Evolutionary conservation across 2,113 vertebrate genomes (phyloP), one percentile per base, ranked within the genome.

Genomic region (Empidonax alnorum): DNA sequence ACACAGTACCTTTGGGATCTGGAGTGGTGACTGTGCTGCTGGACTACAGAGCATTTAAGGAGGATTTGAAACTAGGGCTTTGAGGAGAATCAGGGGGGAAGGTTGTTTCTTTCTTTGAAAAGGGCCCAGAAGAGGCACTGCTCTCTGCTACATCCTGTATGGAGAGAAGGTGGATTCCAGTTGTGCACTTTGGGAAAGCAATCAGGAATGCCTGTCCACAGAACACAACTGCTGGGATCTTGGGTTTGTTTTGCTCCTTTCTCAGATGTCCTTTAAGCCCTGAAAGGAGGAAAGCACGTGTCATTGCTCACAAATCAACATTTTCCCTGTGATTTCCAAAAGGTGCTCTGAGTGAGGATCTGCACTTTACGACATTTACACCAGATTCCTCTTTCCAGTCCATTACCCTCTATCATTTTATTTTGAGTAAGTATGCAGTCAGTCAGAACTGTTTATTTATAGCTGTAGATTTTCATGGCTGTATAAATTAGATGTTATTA

Each of bases 361-460:
- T n/a, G 52, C 52, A 61, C 76, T 65, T 75, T 25, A 30, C 3
- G 1, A 33, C 62, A 9, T 72, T 81, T 86, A 89, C 72, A 68
- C 41, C 50, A 55, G 35, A 41, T 94, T 97, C 87, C 89, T 78
- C 77, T 86, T 93, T 77, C 65, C 94, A 94, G 69, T 20, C 81
- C 52, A 39, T 76, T 79, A 74, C 65, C 74, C 76, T 81, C 73
- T 61, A 72, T 83, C 23, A 5, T 87, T 95, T 93, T 95, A 94
- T 93, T 96, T 95, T 92, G 78, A 97, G 96, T 92, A 97, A 93
- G 96, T 46, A 94, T 16, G 92, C 84, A 58, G 95, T 79, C 97
- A 97, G 97, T 95, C 88, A 95, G 96, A 97, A 77, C 83, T 97
- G 96, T 97, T 97, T 98, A 98, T 98, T 98, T 98, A 97, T 98